These are phyloP conservation scores for Boulengeromyrus knoepffleri DNA, from an alignment of 2,113 vertebrate species.

Conservation along the genomic window DNA sequence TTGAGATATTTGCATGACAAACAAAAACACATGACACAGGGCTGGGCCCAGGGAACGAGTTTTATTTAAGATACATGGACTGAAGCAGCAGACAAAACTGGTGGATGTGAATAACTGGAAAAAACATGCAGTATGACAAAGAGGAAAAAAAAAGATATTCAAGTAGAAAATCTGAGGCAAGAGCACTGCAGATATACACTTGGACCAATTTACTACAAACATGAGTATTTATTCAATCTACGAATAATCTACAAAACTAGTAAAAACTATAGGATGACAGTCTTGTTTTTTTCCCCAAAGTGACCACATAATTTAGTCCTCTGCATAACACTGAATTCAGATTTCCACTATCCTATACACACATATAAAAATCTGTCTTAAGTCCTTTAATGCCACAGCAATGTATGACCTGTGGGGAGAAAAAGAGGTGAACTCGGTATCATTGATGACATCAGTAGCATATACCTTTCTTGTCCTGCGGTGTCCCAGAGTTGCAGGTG, in stretches of 20 bases:
- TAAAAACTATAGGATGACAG: not conserved
- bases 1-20: not conserved
- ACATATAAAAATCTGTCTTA: not conserved
- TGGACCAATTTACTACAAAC: not conserved
- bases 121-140: not conserved
- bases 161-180: not conserved
- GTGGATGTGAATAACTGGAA: not conserved
- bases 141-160: not conserved
- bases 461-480: constrained; percentile 88
- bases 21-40: not conserved
- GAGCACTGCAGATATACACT: not conserved
- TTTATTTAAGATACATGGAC: not conserved
- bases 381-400: not conserved
- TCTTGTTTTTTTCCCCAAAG: not conserved
- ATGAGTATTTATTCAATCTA: not conserved
- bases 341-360: not conserved
- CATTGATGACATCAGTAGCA: not conserved
- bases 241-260: not conserved
- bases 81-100: not conserved
- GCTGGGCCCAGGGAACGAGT: not conserved
- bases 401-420: not conserved
- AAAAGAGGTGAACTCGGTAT: not conserved
- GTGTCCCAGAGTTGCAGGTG: constrained; percentile 97
- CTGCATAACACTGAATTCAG: not conserved
- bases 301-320: not conserved